Base-by-base conservation (phyloP, 2,113 vertebrate species). In the Acinonyx jubatus region DNA sequence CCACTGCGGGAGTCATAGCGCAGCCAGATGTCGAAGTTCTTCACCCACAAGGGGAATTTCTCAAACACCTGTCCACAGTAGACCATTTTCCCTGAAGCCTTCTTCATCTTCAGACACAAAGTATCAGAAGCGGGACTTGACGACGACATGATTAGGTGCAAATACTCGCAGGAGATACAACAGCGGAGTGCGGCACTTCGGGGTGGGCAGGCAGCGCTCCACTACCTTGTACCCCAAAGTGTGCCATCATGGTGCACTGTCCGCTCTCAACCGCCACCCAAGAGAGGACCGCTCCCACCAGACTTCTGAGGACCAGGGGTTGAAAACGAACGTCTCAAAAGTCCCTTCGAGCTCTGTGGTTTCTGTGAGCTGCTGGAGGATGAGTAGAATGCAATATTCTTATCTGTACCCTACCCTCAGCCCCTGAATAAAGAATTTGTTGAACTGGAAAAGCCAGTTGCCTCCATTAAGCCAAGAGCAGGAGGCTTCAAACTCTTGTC, bases 101-200 rank as follows among this genome's bases (percentile, higher is more conserved):
- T 99, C 98, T 99, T 99, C 99, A 99, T 99, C 98, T 99, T 99
- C 98, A 41, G 99, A 99, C 61, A 99, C 99, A 27, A 99, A 99
- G 98, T 99, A 99, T 99, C 99, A 99, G 98, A 99, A 99, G 16
- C 99, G 99, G 86, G 99, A 99, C 98, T 99, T 99, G 94, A 99
- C 99, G 68, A 99, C 99, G 4, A 99, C 99, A 14, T 99, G 99
- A 98, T 99, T 99, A 0, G 99, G 99, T 0, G 99, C 99, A 1
- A 99, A 99, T 98, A 99, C 99, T 68, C 99, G 99, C 99, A 99
- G 99, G 2, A 99, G 99, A 95, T 99, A 99, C 7, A 99, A 99
- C 1, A 99, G 99, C 0, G 99, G 99, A 0, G 99, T 96, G 2
- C 97, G 99, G 96, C 99, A 99, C 96, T 99, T 99, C 69, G 99